Percentiles rank a stretch among this genome's conserved stretches.
Conservation (phyloP, 1,140 invertebrate genomes). For the Cephus cinctus region DNA sequence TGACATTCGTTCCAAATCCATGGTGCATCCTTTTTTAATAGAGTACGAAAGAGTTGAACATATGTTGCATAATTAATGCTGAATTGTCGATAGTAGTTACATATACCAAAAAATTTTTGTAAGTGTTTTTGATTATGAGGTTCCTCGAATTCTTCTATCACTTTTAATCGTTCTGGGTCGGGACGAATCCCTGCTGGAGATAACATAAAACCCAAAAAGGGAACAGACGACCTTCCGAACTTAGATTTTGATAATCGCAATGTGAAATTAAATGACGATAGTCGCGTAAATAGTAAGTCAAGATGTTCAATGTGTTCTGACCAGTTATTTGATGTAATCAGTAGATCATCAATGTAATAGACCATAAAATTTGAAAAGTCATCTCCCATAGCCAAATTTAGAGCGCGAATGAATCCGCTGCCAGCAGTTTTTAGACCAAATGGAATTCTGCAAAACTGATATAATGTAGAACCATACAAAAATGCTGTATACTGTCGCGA, state of each 20-base stretch:
- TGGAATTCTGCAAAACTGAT: not conserved
- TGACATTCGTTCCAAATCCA: not conserved
- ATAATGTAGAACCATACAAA: constrained; percentile 1
- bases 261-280: constrained; percentile 23
- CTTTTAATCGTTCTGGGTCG: not conserved
- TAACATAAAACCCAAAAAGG: constrained; percentile 5
- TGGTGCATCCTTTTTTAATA: not conserved
- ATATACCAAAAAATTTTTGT: no score
- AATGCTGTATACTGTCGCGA: constrained; percentile 20
- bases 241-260: constrained; percentile 32
- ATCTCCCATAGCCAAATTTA: constrained; percentile 6
- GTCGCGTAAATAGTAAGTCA: constrained; percentile 6
- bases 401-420: not conserved
- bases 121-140: no score
- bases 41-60: constrained; percentile 3
- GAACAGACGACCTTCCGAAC: constrained; percentile 12
- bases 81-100: constrained; percentile 9
- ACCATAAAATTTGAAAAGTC: constrained; percentile 6
- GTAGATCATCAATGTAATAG: constrained; percentile 18
- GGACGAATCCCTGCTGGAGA: not conserved
- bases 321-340: constrained; percentile 9
- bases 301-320: constrained; percentile 12
- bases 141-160: not conserved
- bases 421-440: not conserved
- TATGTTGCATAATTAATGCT: not conserved